Evolutionary conservation across 2,888 invertebrate species (phyloP).

Genomic region (Euspilapteryx auroguttella): DNA sequence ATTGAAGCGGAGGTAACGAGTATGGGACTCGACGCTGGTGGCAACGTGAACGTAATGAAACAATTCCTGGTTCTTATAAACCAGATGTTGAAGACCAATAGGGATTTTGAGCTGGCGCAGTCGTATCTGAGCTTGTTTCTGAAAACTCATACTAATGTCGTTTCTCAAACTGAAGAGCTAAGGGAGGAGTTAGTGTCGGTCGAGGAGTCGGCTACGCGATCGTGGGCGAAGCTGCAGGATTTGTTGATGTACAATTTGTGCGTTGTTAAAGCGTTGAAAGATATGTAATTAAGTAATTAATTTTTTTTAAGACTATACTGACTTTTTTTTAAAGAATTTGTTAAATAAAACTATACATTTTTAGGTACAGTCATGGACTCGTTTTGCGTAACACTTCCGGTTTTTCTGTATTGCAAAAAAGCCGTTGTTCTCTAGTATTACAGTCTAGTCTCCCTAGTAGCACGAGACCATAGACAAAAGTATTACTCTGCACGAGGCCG

Average conservation of each 20-base stretch:
- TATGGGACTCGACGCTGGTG: constrained; percentile 73
- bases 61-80: constrained; percentile 78
- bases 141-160: constrained; percentile 71
- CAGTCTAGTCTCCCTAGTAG: too few species aligned
- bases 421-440: too few species aligned
- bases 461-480: too few species aligned
- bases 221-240: constrained; percentile 70
- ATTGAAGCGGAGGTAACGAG: constrained; percentile 87
- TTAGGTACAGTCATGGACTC: too few species aligned
- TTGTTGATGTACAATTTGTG: constrained; percentile 74
- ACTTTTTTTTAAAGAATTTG: too few species aligned
- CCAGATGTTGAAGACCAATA: constrained; percentile 71
- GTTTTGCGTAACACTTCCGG: too few species aligned
- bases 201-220: constrained; percentile 57
- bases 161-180: constrained; percentile 59
- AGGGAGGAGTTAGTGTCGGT: constrained; percentile 57
- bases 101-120: constrained; percentile 87
- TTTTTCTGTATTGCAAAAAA: too few species aligned
- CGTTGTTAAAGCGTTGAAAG: constrained; percentile 74
- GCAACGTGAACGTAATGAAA: constrained; percentile 69
- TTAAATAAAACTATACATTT: too few species aligned
- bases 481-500: too few species aligned
- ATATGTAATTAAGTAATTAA: constrained; percentile 45
- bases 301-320: too few species aligned
- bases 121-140: constrained; percentile 88